Conservation (phyloP, 2,797 vertebrate species). For the Oryzias sinensis region DNA sequence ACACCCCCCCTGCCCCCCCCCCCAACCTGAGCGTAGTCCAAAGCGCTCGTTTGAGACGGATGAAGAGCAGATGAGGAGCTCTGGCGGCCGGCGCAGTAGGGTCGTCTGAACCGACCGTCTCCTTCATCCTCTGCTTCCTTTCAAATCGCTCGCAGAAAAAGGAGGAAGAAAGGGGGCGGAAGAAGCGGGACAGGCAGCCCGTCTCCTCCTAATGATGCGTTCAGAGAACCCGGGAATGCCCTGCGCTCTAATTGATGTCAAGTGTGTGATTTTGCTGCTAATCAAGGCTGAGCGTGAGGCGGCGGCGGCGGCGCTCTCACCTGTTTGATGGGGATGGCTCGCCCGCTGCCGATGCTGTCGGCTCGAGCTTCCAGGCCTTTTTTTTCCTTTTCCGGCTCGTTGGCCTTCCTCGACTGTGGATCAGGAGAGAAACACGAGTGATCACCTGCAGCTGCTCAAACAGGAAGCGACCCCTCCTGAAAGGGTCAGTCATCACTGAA, state of each 20-base stretch:
- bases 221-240: conserved; percentile 87
- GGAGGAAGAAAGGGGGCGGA: too few species aligned
- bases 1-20: conserved; percentile 42
- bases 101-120: background rate
- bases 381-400: conserved; percentile 97
- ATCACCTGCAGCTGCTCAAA: background rate
- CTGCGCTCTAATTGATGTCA: conserved; percentile 94
- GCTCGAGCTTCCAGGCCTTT: conserved; percentile 92
- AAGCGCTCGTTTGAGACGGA: conserved; percentile 72
- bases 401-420: conserved; percentile 95
- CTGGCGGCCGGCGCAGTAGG: conserved; percentile 77
- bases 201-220: conserved; percentile 89
- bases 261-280: conserved; percentile 92
- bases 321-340: conserved; percentile 99
- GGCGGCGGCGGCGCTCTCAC: conserved; percentile 65
- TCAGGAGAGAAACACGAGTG: conserved; percentile 21
- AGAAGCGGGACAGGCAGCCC: too few species aligned
- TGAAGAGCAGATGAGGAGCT: conserved; percentile 83
- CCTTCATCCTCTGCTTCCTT: conserved; percentile 76
- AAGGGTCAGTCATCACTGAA: background rate
- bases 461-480: background rate
- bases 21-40: conserved; percentile 1
- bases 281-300: conserved; percentile 69
- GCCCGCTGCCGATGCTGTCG: conserved; percentile 97
- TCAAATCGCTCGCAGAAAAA: too few species aligned